Base-by-base conservation (phyloP, 2,888 invertebrate species). In the Hemithea aestivaria region DNA sequence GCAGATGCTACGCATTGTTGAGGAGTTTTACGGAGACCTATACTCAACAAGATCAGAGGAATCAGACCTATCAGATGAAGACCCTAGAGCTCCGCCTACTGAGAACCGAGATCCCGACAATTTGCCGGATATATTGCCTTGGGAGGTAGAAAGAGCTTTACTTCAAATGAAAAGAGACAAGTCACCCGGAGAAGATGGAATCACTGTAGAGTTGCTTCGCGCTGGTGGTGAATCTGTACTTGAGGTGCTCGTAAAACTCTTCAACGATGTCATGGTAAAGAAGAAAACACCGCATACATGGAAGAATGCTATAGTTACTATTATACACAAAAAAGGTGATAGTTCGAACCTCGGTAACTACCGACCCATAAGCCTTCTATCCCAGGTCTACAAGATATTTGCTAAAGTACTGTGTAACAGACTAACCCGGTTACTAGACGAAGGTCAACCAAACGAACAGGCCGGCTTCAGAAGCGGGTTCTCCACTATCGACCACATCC, bases 401-500 rank as follows among this genome's bases (percentile, higher is more conserved):
- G 20, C 29, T 1, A 28, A 28, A 7, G 10, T 36, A 2, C 0
- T 30, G 7, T 24, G 20, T 10, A 20, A 10, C 10, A 22, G 25
- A 20, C 2, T 36, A 1, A 29, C 25, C 2, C 10, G 20, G 2
- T 7, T 24, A 6, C 23, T 40, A 7, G 40, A 45, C n/a, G 10
- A 36, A 21, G 8, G 9, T 16, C 35, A 52, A 21, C 50, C 48
- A 2, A 11, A 38, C 3, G 52, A 55, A 29, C 53, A 53, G 41
- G 51, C 52, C 1, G 57, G 53, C 2, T 55, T 53, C 20, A 34
- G 53, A 9, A 47, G 43, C 27, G 10, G 34, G 6, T 51, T 34
- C 27, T 28, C 27, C 9, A 48, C 43, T 11, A 37, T 52, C 1
- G 41, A 50, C 25, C 43, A 53, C 12, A 47, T 53, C 6, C 45